A percentile compares a stretch with the other conserved stretches of the same genome.
Conservation (phyloP, 2,888 invertebrate species). For the Limnephilus marmoratus region DNA sequence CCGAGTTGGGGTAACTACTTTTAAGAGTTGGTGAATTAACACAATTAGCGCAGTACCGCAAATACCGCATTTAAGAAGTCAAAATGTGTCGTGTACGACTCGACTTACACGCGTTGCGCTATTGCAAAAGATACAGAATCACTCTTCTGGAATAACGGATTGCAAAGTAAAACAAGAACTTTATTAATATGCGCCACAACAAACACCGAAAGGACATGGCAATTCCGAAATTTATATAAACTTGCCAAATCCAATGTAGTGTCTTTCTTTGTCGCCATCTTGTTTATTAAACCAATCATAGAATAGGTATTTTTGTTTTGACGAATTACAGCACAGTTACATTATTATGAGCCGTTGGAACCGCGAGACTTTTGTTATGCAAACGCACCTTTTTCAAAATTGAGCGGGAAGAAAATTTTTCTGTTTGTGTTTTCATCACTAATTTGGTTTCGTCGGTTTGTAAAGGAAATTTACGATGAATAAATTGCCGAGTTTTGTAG, state of each 20-base stretch:
- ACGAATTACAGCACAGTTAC: background rate
- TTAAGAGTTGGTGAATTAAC: too few relatives aligned
- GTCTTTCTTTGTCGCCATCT: background rate
- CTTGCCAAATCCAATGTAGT: background rate
- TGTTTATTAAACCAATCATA: slow-evolving; percentile 28
- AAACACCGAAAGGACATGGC: background rate
- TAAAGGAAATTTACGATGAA: background rate
- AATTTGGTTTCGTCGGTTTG: background rate
- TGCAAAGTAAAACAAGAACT: background rate
- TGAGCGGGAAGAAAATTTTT: slow-evolving; percentile 23
- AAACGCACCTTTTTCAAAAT: slow-evolving; percentile 24
- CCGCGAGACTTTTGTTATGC: background rate
- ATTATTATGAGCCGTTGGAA: background rate
- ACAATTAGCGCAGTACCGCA: too few relatives aligned
- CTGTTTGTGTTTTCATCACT: background rate
- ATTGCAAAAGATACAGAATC: too few relatives aligned
- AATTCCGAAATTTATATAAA: background rate
- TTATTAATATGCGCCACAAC: background rate
- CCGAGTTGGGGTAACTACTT: too few relatives aligned
- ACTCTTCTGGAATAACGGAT: too few relatives aligned
- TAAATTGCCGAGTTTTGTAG: slow-evolving; percentile 46
- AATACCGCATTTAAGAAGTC: too few relatives aligned
- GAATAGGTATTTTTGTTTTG: background rate
- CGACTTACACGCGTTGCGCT: too few relatives aligned
- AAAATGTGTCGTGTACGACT: too few relatives aligned